A percentile compares a stretch with the other conserved stretches of the same genome.
phyloP scores from a whole-genome alignment of 2,113 vertebrate species.

The Otolemur garnettii region DNA sequence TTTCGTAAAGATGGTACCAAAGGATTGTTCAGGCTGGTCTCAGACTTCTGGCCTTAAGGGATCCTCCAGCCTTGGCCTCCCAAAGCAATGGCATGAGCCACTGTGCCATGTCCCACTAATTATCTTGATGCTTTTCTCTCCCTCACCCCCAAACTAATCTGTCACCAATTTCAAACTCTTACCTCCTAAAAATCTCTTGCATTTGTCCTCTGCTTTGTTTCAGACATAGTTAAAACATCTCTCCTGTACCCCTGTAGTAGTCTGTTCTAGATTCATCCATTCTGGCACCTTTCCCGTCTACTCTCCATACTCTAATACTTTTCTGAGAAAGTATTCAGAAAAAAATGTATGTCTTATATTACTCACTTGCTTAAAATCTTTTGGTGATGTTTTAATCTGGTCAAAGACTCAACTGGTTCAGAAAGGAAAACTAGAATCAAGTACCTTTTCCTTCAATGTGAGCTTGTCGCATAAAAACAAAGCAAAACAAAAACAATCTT shows the following conservation, averaged over 20 bases:
- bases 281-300: not conserved
- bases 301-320: not conserved
- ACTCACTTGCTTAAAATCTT: slow-evolving; percentile 32
- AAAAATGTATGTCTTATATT: not conserved
- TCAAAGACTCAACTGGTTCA: not conserved
- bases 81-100: too few species aligned
- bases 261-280: not conserved
- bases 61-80: too few species aligned
- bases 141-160: not conserved
- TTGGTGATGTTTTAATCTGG: not conserved
- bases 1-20: too few species aligned
- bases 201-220: slow-evolving; percentile 14
- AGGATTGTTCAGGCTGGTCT: too few species aligned
- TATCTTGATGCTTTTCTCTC: not conserved
- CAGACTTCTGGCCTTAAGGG: too few species aligned
- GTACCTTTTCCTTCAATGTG: not conserved
- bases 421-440: not conserved
- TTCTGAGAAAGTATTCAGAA: not conserved
- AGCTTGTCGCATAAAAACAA: too few species aligned
- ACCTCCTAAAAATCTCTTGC: not conserved
- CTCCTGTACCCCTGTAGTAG: not conserved
- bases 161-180: not conserved
- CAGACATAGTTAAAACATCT: not conserved
- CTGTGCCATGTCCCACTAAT: too few species aligned
- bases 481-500: not conserved